Evolutionary conservation across 2,797 vertebrate species (phyloP), one percentile per base, ranked within the genome.

Genomic region (Pseudotriccus pelzelni): DNA sequence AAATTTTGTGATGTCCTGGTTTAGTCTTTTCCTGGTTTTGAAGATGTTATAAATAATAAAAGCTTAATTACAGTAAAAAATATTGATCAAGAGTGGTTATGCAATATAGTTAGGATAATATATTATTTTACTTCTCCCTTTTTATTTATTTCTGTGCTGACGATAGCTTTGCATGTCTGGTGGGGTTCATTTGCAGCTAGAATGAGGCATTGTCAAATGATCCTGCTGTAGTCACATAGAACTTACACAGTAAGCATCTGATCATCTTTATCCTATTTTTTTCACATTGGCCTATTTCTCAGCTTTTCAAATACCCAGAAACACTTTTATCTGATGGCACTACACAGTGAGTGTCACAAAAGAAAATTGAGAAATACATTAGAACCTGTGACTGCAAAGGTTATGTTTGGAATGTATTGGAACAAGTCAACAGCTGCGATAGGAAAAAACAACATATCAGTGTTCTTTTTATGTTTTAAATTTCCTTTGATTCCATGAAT

Each of bases 401-500:
- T 81, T 79, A n/a, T 46, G 4, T 46, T 44, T 56, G 7, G 14
- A 78, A 72, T 13, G 3, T 37, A 9, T 23, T 55, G 47, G 62
- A 96, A 83, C 0, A 0, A 63, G 39, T 58, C 36, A 89, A 75
- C 22, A 63, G 8, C 25, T 66, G 14, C 49, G 36, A 70, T 37
- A 3, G 24, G 8, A n/a, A 58, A 80, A 79, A 8, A 9, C 27
- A 59, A 20, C 22, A 24, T 46, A 49, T 59, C 9, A 28, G 7
- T 81, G 73, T 70, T 91, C 12, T 36, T 88, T 77, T 77, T 37
- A 28, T 83, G 89, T 60, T 95, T 96, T 58, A 92, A 60, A 78
- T 88, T 95, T 92, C 28, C 17, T 94, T 91, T 95, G 59, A 89
- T 92, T 92, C 56, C 34, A 36, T 82, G 62, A 77, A 88, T 96